A percentile compares a stretch with the other conserved stretches of the same genome.
Conservation (phyloP, 2,888 invertebrate genomes). For the Colletes collaris region DNA sequence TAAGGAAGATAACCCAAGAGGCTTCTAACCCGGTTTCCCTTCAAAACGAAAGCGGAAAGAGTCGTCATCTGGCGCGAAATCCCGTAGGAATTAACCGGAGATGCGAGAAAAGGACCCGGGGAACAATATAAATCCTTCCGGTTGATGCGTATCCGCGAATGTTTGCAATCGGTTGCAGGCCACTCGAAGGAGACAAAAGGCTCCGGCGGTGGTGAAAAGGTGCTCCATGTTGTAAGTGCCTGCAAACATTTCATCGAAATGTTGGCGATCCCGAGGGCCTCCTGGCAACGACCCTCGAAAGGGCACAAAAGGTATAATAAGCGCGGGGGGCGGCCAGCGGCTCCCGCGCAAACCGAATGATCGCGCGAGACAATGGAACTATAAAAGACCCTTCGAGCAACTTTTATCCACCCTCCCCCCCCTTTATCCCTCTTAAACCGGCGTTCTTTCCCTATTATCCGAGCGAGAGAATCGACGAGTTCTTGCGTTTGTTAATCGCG, state of each 20-base stretch:
- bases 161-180: slow-evolving; percentile 54
- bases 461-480: slow-evolving; percentile 15
- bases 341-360: slow-evolving; percentile 42
- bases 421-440: slow-evolving; percentile 34
- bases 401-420: slow-evolving; percentile 21
- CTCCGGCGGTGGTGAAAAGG: slow-evolving; percentile 23
- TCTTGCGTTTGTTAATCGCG: slow-evolving; percentile 42
- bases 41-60: neutral
- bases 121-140: slow-evolving; percentile 44
- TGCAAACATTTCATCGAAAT: slow-evolving; percentile 63
- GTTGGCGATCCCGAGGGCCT: slow-evolving; percentile 46
- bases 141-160: slow-evolving; percentile 36
- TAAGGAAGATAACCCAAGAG: neutral
- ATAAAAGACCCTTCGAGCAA: slow-evolving; percentile 12
- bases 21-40: neutral
- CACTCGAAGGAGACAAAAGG: slow-evolving; percentile 47
- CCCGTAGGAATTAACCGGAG: slow-evolving; percentile 14
- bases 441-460: slow-evolving; percentile 29
- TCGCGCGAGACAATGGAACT: slow-evolving; percentile 47
- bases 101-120: slow-evolving; percentile 12
- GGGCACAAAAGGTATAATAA: slow-evolving; percentile 53
- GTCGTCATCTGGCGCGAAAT: slow-evolving; percentile 5
- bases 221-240: slow-evolving; percentile 35
- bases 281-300: slow-evolving; percentile 31
- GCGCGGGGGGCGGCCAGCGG: slow-evolving; percentile 10